A percentile compares a stretch with the other conserved stretches of the same genome.
These are phyloP conservation scores for Rhinichthys klamathensis DNA, from an alignment of 2,113 vertebrate genomes.

Conservation along the genomic window DNA sequence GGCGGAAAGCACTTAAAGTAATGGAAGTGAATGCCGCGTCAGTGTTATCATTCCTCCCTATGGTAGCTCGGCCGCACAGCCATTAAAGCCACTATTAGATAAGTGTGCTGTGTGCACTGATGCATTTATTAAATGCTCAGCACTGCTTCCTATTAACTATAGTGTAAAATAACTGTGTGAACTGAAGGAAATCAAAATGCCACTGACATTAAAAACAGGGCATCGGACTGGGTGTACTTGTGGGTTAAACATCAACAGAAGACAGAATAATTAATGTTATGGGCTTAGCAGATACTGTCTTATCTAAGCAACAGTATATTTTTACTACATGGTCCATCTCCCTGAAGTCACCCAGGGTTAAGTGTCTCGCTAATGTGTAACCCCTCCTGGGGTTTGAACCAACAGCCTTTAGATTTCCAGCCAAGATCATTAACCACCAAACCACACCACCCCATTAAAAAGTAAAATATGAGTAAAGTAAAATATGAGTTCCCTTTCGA, in stretches of 20 bases:
- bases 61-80: conserved; percentile 23
- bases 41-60: conserved; percentile 41
- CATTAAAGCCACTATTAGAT: conserved; percentile 40
- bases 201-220: not conserved
- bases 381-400: not conserved
- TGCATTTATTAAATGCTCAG: conserved; percentile 49
- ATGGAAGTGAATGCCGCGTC: conserved; percentile 42
- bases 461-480: too few species aligned
- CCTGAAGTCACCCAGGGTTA: not conserved
- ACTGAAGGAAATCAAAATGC: conserved; percentile 25
- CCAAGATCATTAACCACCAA: not conserved
- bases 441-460: not conserved
- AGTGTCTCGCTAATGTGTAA: conserved; percentile 4
- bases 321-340: conserved; percentile 9
- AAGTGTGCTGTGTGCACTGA: conserved; percentile 20
- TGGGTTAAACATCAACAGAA: not conserved
- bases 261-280: not conserved
- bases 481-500: too few species aligned
- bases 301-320: conserved; percentile 25
- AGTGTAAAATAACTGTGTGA: conserved; percentile 28
- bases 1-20: conserved; percentile 52
- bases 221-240: not conserved
- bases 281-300: not conserved
- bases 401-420: not conserved
- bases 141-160: conserved; percentile 30